These are phyloP conservation scores for Gari tellinella DNA, from an alignment of 2,888 invertebrate genomes.

Conservation along the genomic window DNA sequence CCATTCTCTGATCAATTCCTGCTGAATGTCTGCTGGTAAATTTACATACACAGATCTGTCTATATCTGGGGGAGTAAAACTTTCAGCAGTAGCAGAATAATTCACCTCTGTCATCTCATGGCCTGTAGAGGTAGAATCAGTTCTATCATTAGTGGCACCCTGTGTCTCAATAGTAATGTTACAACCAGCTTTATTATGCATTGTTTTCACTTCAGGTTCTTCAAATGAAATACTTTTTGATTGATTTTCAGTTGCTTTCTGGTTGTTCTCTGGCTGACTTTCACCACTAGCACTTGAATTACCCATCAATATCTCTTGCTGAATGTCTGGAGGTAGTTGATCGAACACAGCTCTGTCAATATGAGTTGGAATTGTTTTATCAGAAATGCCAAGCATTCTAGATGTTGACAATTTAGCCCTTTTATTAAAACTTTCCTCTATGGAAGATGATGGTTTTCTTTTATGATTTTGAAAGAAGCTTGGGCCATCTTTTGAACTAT, in stretches of 20 bases:
- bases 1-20: slow-evolving; percentile 66
- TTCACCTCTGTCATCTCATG: not conserved
- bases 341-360: slow-evolving; percentile 69
- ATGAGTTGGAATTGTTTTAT: slow-evolving; percentile 33
- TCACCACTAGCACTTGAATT: too few relatives aligned
- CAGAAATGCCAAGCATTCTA: not conserved
- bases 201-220: not conserved
- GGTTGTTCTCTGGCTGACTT: not conserved
- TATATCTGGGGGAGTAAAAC: slow-evolving; percentile 49
- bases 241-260: too few relatives aligned
- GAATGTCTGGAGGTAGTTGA: slow-evolving; percentile 69
- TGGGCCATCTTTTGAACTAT: not conserved
- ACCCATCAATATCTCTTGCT: slow-evolving; percentile 63
- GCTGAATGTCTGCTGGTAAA: slow-evolving; percentile 70
- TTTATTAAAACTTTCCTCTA: too few relatives aligned
- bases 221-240: not conserved
- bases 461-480: too few relatives aligned
- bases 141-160: too few relatives aligned
- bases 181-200: too few relatives aligned
- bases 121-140: not conserved
- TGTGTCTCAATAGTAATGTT: too few relatives aligned
- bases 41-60: slow-evolving; percentile 68
- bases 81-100: not conserved
- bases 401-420: not conserved
- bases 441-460: too few relatives aligned